A percentile compares a stretch with the other conserved stretches of the same genome.
Conservation (phyloP, 2,888 invertebrate species). For the Tenodera sinensis region DNA sequence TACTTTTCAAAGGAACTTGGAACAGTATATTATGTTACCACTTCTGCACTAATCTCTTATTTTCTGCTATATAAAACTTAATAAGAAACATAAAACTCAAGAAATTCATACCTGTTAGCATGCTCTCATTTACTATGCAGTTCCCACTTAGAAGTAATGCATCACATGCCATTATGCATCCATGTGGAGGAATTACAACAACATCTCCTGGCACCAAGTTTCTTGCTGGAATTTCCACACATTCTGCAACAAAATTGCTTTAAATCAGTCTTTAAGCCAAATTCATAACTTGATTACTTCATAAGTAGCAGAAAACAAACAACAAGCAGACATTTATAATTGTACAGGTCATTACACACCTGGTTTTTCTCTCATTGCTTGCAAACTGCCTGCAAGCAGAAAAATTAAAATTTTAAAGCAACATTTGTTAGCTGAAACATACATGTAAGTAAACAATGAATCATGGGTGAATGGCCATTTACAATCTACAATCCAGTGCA, state of each 20-base stretch:
- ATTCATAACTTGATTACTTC: neutral
- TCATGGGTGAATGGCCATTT: no score
- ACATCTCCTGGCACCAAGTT: conserved; percentile 86
- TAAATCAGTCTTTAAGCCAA: neutral
- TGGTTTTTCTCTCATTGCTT: neutral
- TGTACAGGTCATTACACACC: neutral
- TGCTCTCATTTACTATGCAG: conserved; percentile 91
- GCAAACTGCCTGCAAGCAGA: neutral
- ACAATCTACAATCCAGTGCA: no score
- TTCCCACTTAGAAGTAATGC: conserved; percentile 82
- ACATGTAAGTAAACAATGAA: no score
- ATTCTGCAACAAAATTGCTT: neutral
- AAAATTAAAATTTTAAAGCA: neutral
- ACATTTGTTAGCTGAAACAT: no score
- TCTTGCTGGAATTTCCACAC: conserved; percentile 3
- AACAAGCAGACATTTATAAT: neutral
- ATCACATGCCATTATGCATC: conserved; percentile 87
- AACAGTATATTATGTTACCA: no score
- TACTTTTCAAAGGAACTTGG: no score
- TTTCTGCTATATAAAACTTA: no score
- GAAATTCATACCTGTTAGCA: conserved; percentile 76
- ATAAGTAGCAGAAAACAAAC: neutral
- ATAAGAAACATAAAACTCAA: neutral
- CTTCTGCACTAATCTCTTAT: no score
- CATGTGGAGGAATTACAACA: conserved; percentile 75